Base-by-base conservation (phyloP, 2,888 invertebrate species). In the Nymphalis urticae region DNA sequence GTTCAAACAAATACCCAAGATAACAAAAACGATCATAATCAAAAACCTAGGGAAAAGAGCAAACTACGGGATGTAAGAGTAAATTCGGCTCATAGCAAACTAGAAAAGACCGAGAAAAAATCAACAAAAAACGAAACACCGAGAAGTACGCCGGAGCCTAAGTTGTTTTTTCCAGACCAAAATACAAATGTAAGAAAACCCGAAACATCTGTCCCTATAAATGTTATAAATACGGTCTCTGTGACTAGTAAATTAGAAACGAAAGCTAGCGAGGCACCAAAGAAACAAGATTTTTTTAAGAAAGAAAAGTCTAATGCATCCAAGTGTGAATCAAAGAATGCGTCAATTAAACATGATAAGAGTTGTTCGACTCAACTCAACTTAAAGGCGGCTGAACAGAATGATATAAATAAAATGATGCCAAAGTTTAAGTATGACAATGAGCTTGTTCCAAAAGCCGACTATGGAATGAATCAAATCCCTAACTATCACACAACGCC, bases 401-500 rank as follows among this genome's bases (percentile, higher is more conserved):
- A 85, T 24, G 94, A 94, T 61, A 77, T 93, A n/a, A 93, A 93
- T 74, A 94, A 94, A 83, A 90, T 94, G 83, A 71, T 91, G 70
- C 87, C 94, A 0, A 93, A 93, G 75, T 88, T 92, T 63, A 93
- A 93, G 73, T 93, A 93, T 68, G 93, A 93, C 74, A 93, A 93
- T 72, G 93, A 93, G 70, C 76, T 94, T 42, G 85, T 94, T 19
- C 92, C 94, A 0, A 94, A 94, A 78, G 91, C 95, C 0, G 95
- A 95, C 76, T 95, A 94, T 76, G 84, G 94, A 1, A 93, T 94
- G 85, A 95, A 95, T 84, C 94, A 95, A 76, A 93, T 95, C 63
- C 95, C 95, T 1, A 95, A 95, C 79, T 95, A 95, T 78, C 95
- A 95, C 78, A 93, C 95, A 60, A 93, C 94, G 0, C 93, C 93